Base-by-base conservation (phyloP, 2,888 invertebrate species). In the Lissonota sp. region DNA sequence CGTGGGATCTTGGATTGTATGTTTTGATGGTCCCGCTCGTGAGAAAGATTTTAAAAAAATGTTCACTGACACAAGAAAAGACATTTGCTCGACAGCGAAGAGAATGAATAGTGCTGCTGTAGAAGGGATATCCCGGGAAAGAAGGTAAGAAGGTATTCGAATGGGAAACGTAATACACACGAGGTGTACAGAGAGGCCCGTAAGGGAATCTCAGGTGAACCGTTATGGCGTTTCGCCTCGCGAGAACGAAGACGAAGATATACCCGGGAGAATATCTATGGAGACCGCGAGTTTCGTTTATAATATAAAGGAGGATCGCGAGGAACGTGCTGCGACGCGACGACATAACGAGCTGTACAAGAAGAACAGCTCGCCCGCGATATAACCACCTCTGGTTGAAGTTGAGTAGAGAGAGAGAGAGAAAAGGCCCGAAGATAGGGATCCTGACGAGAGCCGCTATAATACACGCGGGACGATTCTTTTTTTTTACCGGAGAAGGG, bases 171-270 rank as follows among this genome's bases (percentile, higher is more conserved):
- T 66, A 26, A 58, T 58, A 39, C 6, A 66, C 16, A 5, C 40
- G 14, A 12, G 39, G n/a, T 16, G 12, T 40, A 14, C 6, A 14
- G 57, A 66, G 14, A 53, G 72, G 57, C 60, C 66, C 70, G 70
- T 66, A 55, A 81, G 74, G 81, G 81, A 78, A 81, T 81, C 74
- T 63, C 74, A 49, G 53, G 42, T 74, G 74, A 81, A 81, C 81
- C 81, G 81, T 81, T 81, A 81, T 58, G 26, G 26, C 66, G 71
- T 71, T 74, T 78, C 72, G 71, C 71, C 60, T 79, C 71, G 39
- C 63, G 67, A 37, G 49, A 74, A 74, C 77, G 51, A 66, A 53
- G 70, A 63, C 62, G 26, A 16, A 67, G 44, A 67, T 58, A n/a
- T n/a, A n/a, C n/a, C n/a, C n/a, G n/a, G n/a, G 58, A 26, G 14